phyloP scores from a whole-genome alignment of 2,888 invertebrate genomes.

The Melanophora roralis region DNA sequence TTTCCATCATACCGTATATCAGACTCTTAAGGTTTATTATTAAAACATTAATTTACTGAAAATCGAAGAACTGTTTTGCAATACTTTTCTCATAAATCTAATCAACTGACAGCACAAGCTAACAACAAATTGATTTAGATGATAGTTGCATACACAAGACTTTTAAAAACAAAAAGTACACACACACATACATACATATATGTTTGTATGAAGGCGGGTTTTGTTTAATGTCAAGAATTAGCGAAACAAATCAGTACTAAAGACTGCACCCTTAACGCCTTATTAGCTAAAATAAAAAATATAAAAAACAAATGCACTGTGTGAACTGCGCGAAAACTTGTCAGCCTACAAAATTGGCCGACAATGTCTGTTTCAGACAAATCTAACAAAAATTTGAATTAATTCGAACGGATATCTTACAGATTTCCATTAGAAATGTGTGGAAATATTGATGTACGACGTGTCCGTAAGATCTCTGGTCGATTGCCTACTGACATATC shows the following conservation, averaged over 20 bases:
- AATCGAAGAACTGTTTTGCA: slow-evolving; percentile 32
- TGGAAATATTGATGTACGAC: no score
- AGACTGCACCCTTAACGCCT: slow-evolving; percentile 58
- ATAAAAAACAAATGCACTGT: slow-evolving; percentile 35
- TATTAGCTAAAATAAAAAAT: background rate
- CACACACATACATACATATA: background rate
- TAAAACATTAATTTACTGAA: slow-evolving; percentile 50
- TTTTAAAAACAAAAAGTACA: background rate
- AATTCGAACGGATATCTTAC: no score
- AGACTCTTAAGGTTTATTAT: no score
- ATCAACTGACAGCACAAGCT: background rate
- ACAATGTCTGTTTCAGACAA: no score
- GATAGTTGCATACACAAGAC: slow-evolving; percentile 38
- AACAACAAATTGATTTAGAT: slow-evolving; percentile 41
- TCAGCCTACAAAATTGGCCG: no score
- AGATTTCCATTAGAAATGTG: no score
- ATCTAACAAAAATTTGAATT: no score
- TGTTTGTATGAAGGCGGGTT: no score
- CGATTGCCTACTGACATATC: no score
- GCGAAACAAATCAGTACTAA: background rate
- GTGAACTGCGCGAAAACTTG: slow-evolving; percentile 46
- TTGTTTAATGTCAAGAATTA: slow-evolving; percentile 22
- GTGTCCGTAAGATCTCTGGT: no score
- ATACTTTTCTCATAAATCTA: background rate
- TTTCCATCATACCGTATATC: no score